Conservation (phyloP, 1,140 invertebrate species). For the Aphelenchoides avenae region DNA sequence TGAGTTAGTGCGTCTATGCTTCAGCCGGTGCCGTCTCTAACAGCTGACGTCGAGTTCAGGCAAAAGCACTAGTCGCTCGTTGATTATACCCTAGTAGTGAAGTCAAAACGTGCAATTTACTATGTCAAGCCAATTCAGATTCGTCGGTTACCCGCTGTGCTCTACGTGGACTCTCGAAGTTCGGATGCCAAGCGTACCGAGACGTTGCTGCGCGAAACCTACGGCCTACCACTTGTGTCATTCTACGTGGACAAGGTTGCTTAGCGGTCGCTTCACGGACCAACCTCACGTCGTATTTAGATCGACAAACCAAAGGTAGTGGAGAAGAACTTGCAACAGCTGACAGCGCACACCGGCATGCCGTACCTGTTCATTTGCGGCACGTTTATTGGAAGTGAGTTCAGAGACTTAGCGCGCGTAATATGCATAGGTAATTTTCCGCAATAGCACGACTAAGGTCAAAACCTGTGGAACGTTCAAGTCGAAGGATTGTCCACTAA, state of each 20-base stretch:
- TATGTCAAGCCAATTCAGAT: constrained; percentile 39
- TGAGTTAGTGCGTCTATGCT: too few species aligned
- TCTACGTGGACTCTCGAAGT: constrained; percentile 52
- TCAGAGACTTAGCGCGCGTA: background rate
- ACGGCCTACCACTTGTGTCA: constrained; percentile 56
- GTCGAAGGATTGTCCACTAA: background rate
- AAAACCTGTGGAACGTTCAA: background rate
- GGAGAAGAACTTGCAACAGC: constrained; percentile 47
- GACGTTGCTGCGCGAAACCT: constrained; percentile 50
- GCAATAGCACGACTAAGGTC: background rate
- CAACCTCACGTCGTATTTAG: too few species aligned
- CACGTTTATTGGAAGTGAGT: constrained; percentile 58
- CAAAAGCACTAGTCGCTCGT: too few species aligned
- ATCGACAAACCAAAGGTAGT: constrained; percentile 50
- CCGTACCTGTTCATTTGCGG: constrained; percentile 59
- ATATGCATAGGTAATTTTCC: too few species aligned
- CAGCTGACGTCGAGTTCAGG: too few species aligned
- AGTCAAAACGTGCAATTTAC: too few species aligned
- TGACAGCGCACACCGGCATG: constrained; percentile 55
- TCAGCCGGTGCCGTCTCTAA: too few species aligned
- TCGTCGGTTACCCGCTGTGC: constrained; percentile 55
- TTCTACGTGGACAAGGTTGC: constrained; percentile 60
- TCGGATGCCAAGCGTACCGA: constrained; percentile 39
- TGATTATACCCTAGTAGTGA: too few species aligned
- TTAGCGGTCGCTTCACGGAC: too few species aligned